These are phyloP conservation scores for Drosophila pachea DNA, from an alignment of 1,140 invertebrate species.

Conservation along the genomic window DNA sequence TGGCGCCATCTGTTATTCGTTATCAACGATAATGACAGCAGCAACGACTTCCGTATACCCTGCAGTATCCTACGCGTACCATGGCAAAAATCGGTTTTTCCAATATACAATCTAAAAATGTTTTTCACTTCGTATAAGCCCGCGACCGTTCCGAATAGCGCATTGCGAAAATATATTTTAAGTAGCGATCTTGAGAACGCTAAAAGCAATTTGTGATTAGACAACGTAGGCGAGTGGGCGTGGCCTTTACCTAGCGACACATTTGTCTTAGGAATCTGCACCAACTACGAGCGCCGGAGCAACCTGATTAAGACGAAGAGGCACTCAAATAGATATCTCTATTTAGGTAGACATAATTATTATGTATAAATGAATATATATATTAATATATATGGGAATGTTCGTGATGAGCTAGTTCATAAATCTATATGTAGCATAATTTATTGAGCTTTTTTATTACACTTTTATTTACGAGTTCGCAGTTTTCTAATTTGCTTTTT, in stretches of 20 bases:
- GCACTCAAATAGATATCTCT: not conserved
- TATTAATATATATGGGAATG: not conserved
- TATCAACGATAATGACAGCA: not conserved
- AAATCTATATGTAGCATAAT: slow-evolving; percentile 38
- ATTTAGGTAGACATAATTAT: slow-evolving; percentile 1
- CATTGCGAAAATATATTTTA: not conserved
- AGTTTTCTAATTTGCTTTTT: slow-evolving; percentile 63
- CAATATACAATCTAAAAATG: too few relatives aligned
- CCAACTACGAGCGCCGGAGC: not conserved
- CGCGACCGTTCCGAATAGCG: not conserved
- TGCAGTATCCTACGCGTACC: too few relatives aligned
- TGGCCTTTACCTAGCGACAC: slow-evolving; percentile 9
- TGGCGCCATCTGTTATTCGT: slow-evolving; percentile 22
- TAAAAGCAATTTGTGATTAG: slow-evolving; percentile 47
- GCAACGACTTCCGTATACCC: not conserved
- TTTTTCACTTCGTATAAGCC: too few relatives aligned
- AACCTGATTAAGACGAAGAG: too few relatives aligned
- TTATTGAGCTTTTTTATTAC: slow-evolving; percentile 71
- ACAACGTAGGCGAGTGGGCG: slow-evolving; percentile 12
- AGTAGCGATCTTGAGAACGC: not conserved
- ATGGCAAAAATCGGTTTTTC: too few relatives aligned
- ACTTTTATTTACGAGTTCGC: slow-evolving; percentile 67
- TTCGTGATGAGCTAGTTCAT: slow-evolving; percentile 18
- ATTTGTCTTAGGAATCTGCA: slow-evolving; percentile 6
- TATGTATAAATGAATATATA: slow-evolving; percentile 18